A percentile compares a stretch with the other conserved stretches of the same genome.
These are phyloP conservation scores for Bombyx mori DNA, from an alignment of 1,140 invertebrate genomes.

Conservation along the genomic window ASM3026992v2 NC_085122.1:3329501-3330000, in stretches of 20 bases:
- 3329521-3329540: slow-evolving; percentile 75
- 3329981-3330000: slow-evolving; percentile 31
- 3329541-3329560: slow-evolving; percentile 82
- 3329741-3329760: slow-evolving; percentile 73
- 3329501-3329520: slow-evolving; percentile 30
- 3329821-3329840: slow-evolving; percentile 54
- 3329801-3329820: slow-evolving; percentile 62
- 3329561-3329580: slow-evolving; percentile 78
- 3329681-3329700: slow-evolving; percentile 45
- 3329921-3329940: slow-evolving; percentile 23
- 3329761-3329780: slow-evolving; percentile 78
- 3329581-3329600: slow-evolving; percentile 43
- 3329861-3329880: slow-evolving; percentile 20
- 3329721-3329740: slow-evolving; percentile 77
- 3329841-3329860: slow-evolving; percentile 50
- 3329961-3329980: slow-evolving; percentile 34
- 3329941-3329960: slow-evolving; percentile 43
- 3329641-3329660: slow-evolving; percentile 38
- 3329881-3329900: slow-evolving; percentile 2
- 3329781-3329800: slow-evolving; percentile 73
- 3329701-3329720: slow-evolving; percentile 66
- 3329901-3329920: slow-evolving; percentile 5
- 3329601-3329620: slow-evolving; percentile 56
- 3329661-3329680: slow-evolving; percentile 38
- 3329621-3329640: slow-evolving; percentile 67